These are phyloP conservation scores for Dipodomys ordii DNA, from an alignment of 2,113 vertebrate species.

Conservation along the genomic window DNA sequence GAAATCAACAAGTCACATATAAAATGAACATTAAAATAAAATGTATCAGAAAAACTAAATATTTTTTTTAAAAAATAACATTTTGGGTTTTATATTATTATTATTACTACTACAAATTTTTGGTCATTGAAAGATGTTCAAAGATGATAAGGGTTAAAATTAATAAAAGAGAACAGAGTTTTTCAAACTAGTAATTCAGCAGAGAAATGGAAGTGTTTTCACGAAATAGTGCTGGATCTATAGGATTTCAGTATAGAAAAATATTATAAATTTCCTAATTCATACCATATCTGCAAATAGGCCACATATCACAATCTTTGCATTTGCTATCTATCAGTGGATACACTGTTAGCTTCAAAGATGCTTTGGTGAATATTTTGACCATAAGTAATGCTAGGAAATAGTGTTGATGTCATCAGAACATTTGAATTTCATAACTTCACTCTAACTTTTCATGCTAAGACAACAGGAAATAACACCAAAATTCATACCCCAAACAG, in stretches of 20 bases:
- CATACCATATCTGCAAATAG: not conserved
- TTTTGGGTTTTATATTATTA: no score
- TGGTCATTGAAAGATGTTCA: not conserved
- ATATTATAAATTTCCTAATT: not conserved
- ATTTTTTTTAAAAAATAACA: not conserved
- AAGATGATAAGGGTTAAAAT: not conserved
- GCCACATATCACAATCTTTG: not conserved
- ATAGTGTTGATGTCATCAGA: not conserved
- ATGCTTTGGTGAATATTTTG: not conserved
- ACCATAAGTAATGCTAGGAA: not conserved
- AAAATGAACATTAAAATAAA: not conserved
- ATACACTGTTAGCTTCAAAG: not conserved
- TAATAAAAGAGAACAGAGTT: not conserved
- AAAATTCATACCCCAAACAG: not conserved
- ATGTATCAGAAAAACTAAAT: not conserved
- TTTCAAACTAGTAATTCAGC: not conserved
- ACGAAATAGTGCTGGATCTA: not conserved
- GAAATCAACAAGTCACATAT: not conserved
- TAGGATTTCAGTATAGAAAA: not conserved
- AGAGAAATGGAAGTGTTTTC: not conserved
- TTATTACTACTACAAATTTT: not conserved
- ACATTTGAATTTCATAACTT: not conserved
- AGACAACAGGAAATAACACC: not conserved
- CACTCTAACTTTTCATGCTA: not conserved
- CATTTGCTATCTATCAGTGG: not conserved